These are phyloP conservation scores for Holothuria scabra DNA, from an alignment of 53 echinoderm and acorn worm species.

Conservation along the genomic window DNA sequence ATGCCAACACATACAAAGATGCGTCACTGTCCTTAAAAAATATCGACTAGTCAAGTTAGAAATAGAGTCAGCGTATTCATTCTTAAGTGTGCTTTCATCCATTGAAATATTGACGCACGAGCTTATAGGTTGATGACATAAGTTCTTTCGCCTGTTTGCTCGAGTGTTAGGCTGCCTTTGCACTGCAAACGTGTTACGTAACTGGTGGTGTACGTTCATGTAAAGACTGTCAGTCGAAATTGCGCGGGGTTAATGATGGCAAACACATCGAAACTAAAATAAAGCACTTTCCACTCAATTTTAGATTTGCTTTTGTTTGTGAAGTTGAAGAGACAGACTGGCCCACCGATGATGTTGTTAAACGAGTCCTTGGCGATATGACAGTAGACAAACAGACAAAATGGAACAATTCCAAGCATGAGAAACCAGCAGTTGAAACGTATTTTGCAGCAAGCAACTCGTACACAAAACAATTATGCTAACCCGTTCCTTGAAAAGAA, in stretches of 20 bases:
- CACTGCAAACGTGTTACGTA: slow-evolving; percentile 37
- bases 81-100: slow-evolving; percentile 32
- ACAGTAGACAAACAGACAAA: too few relatives aligned
- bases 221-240: slow-evolving; percentile 1
- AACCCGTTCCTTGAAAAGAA: too few relatives aligned
- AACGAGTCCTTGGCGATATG: too few relatives aligned
- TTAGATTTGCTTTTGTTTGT: background rate
- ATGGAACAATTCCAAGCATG: too few relatives aligned
- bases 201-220: background rate
- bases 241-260: slow-evolving; percentile 14
- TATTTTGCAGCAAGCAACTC: too few relatives aligned
- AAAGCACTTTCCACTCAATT: slow-evolving; percentile 25
- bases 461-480: too few relatives aligned
- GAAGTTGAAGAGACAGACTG: too few relatives aligned
- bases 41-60: slow-evolving; percentile 1
- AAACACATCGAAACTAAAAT: slow-evolving; percentile 3
- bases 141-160: slow-evolving; percentile 28
- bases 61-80: slow-evolving; percentile 10
- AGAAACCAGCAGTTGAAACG: too few relatives aligned
- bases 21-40: background rate
- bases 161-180: slow-evolving; percentile 31
- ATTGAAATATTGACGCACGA: slow-evolving; percentile 33
- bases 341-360: too few relatives aligned
- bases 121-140: slow-evolving; percentile 41
- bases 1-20: too few relatives aligned